Conservation (phyloP, 2,113 vertebrate genomes). For the Aptenodytes patagonicus region DNA sequence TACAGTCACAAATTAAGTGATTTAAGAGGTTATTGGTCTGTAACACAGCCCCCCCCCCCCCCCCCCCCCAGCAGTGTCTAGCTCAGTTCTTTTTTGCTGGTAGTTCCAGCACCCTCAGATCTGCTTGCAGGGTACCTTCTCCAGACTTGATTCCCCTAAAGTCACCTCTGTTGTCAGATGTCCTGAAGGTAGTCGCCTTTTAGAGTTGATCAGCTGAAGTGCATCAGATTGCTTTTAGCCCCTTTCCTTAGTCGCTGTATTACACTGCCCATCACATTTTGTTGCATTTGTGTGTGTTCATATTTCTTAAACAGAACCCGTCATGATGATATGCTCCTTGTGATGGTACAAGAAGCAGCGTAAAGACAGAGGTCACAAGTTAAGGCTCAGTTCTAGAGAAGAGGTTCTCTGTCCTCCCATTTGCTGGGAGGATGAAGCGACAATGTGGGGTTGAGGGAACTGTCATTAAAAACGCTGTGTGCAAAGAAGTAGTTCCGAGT, state of each 20-base stretch:
- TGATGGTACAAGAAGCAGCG: background rate
- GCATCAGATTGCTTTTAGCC: background rate
- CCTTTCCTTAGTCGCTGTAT: background rate
- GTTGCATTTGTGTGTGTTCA: background rate
- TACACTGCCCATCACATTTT: fast-evolving
- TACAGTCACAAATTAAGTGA: background rate
- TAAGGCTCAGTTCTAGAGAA: background rate
- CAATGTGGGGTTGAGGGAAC: fast-evolving
- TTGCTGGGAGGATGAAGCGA: background rate
- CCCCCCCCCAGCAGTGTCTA: background rate
- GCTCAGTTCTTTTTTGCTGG: background rate
- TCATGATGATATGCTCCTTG: fast-evolving
- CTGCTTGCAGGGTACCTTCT: background rate
- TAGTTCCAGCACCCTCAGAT: background rate
- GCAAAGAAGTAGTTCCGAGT: background rate
- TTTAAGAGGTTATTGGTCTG: background rate
- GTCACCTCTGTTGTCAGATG: background rate
- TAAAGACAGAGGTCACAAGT: background rate
- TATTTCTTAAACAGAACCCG: background rate
- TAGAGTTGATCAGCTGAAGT: background rate
- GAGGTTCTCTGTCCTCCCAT: background rate
- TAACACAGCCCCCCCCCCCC: background rate
- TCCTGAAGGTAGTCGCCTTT: background rate
- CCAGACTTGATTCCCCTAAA: background rate
- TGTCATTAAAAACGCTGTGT: background rate